These are phyloP conservation scores for Hoplostethus mediterraneus DNA, from an alignment of 2,797 vertebrate genomes.

Conservation along the genomic window DNA sequence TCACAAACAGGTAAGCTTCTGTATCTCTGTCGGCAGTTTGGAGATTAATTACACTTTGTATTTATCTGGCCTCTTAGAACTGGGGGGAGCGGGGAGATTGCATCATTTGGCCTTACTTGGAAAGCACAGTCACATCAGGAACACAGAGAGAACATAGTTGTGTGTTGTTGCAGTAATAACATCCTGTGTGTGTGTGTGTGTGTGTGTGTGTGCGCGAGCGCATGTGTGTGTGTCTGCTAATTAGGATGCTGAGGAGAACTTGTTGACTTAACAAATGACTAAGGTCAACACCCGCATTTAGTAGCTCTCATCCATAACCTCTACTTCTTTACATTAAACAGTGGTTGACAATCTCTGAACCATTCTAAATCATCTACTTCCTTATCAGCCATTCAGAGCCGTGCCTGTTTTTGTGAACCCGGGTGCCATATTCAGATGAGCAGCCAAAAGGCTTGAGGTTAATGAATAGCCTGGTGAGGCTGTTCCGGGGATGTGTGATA, in stretches of 20 bases:
- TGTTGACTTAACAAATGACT: conserved; percentile 64
- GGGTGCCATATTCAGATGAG: conserved; percentile 63
- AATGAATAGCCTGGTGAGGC: conserved; percentile 71
- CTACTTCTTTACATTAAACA: conserved; percentile 13
- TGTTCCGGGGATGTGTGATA: conserved; percentile 55
- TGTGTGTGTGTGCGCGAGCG: conserved; percentile 41
- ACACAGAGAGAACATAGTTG: conserved; percentile 28
- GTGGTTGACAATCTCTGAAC: conserved; percentile 27
- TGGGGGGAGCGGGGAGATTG: conserved; percentile 34
- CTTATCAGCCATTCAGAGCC: conserved; percentile 43
- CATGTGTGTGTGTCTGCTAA: conserved; percentile 22
- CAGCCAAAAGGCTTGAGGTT: conserved; percentile 59
- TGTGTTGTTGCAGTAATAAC: conserved; percentile 61
- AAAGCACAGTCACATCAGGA: conserved; percentile 24
- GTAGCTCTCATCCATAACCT: conserved; percentile 26
- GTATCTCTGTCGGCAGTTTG: conserved; percentile 44
- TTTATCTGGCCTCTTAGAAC: conserved; percentile 40
- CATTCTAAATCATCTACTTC: conserved; percentile 31
- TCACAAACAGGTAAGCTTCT: conserved; percentile 47
- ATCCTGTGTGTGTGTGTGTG: conserved; percentile 55
- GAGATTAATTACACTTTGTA: conserved; percentile 54
- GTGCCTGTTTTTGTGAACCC: conserved; percentile 30
- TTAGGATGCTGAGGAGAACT: conserved; percentile 67
- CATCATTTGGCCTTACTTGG: conserved; percentile 51
- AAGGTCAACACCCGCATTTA: conserved; percentile 43